Conservation (phyloP, 1,140 invertebrate genomes). For the Orius laevigatus region DNA sequence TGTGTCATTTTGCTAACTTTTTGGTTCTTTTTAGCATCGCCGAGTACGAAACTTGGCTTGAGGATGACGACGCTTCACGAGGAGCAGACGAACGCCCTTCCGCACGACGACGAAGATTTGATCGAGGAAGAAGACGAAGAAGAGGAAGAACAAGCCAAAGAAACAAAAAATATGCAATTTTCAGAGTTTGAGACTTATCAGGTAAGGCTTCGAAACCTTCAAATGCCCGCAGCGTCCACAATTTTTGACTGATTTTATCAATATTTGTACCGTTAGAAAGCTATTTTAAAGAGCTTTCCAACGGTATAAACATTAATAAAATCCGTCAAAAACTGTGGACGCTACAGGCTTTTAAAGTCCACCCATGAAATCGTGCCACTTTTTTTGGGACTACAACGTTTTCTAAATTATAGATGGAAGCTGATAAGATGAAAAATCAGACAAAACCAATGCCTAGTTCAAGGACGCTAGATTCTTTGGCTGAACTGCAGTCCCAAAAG, state of each 20-base stretch:
- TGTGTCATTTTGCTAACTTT: slow-evolving; percentile 5
- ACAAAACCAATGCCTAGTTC: slow-evolving; percentile 38
- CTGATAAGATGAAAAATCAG: slow-evolving; percentile 1
- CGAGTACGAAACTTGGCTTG: slow-evolving; percentile 61
- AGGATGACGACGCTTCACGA: slow-evolving; percentile 85
- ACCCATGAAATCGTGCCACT: no score
- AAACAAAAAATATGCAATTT: slow-evolving; percentile 26
- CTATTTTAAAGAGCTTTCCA: no score
- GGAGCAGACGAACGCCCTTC: slow-evolving; percentile 37
- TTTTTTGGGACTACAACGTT: not conserved
- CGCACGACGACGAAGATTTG: slow-evolving; percentile 10
- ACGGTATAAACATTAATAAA: no score
- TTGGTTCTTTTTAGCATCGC: slow-evolving; percentile 44
- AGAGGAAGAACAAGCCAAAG: slow-evolving; percentile 16
- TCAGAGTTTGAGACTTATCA: slow-evolving; percentile 39
- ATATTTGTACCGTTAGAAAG: no score
- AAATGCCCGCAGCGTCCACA: no score
- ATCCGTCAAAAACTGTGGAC: no score
- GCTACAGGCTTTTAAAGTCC: no score
- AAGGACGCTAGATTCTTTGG: slow-evolving; percentile 56
- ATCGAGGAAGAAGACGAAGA: slow-evolving; percentile 17
- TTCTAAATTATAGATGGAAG: not conserved
- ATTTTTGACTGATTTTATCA: no score
- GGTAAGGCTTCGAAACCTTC: no score
- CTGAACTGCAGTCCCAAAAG: slow-evolving; percentile 45